Conservation (phyloP, 2,888 invertebrate species). For the Drosophila lacicola region DNA sequence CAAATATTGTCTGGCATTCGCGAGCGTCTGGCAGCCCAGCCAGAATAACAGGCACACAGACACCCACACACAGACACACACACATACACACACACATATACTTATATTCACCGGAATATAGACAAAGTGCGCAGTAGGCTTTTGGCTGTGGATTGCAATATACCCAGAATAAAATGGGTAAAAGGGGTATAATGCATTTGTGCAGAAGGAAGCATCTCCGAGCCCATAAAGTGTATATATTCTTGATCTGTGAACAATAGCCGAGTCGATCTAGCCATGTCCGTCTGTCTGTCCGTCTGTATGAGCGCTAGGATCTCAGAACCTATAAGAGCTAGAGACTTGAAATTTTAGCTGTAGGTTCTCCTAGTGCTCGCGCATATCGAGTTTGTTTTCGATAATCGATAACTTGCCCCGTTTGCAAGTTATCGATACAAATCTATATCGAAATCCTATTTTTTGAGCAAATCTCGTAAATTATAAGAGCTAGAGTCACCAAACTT, state of each 20-base stretch:
- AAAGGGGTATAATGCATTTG: neutral
- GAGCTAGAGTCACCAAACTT: too few species aligned
- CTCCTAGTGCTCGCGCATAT: too few species aligned
- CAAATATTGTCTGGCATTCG: conserved; percentile 47
- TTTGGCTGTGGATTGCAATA: neutral
- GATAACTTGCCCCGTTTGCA: too few species aligned
- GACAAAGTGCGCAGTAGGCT: conserved; percentile 41
- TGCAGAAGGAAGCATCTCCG: neutral
- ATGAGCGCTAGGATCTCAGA: too few species aligned
- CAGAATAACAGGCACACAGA: conserved; percentile 6
- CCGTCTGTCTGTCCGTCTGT: neutral
- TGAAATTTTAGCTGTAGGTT: neutral
- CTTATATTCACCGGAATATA: neutral
- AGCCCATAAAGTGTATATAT: neutral
- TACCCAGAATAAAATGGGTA: too few species aligned
- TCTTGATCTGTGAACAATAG: too few species aligned
- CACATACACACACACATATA: neutral
- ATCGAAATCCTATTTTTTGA: too few species aligned
- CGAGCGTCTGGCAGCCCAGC: conserved; percentile 43
- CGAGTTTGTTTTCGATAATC: too few species aligned
- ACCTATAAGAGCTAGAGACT: neutral
- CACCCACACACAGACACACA: neutral
- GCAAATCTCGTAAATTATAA: too few species aligned
- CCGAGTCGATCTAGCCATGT: neutral
- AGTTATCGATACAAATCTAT: too few species aligned